phyloP scores from a whole-genome alignment of 2,797 vertebrate species.

The Loris lydekkerianus region DNA sequence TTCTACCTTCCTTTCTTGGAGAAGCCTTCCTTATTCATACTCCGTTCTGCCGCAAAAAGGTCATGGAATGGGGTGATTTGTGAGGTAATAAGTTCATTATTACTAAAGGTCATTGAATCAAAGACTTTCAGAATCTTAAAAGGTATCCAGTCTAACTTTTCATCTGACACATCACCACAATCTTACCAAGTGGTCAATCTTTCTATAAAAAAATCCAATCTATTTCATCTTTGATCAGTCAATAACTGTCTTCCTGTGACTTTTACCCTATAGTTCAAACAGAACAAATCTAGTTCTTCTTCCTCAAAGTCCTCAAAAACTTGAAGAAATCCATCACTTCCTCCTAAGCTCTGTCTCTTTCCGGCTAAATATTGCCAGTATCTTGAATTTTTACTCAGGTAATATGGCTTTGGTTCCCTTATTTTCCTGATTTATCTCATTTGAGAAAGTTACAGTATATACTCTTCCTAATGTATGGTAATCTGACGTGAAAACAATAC shows the following conservation, averaged over 20 bases:
- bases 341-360: not conserved
- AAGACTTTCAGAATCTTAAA: conserved; percentile 58
- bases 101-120: conserved; percentile 57
- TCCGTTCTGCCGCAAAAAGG: not conserved
- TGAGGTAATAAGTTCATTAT: conserved; percentile 57
- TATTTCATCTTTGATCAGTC: conserved; percentile 42
- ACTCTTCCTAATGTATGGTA: not conserved
- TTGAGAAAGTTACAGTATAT: conserved; percentile 22
- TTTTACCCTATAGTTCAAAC: not conserved
- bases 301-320: not conserved
- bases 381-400: conserved; percentile 5
- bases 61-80: conserved; percentile 34
- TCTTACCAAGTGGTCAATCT: not conserved
- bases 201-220: not conserved
- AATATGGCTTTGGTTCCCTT: not conserved
- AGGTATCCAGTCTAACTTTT: not conserved
- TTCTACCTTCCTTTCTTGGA: conserved; percentile 41
- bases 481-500: not conserved
- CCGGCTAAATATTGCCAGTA: not conserved
- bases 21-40: not conserved
- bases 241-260: not conserved
- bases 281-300: conserved; percentile 15
- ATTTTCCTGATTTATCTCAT: conserved; percentile 23
- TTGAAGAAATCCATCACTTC: not conserved
- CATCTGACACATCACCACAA: not conserved